phyloP scores from a whole-genome alignment of 2,797 vertebrate species.

The Peromyscus eremicus region DNA sequence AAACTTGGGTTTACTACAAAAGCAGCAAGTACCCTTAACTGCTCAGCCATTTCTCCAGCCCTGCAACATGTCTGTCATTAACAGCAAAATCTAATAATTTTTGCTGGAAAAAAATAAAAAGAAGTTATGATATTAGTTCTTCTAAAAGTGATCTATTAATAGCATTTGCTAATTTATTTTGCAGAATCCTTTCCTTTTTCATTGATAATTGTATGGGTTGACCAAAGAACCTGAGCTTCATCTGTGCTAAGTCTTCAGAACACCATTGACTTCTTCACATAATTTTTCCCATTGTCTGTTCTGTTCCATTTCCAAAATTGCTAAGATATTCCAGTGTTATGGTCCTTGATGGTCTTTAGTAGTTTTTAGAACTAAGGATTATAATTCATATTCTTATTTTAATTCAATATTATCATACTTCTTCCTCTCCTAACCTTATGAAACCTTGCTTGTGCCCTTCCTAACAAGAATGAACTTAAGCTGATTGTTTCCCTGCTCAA shows the following conservation, averaged over 20 bases:
- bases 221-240: not conserved
- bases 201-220: not conserved
- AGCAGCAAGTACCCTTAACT: not conserved
- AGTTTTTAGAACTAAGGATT: not conserved
- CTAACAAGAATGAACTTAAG: not conserved
- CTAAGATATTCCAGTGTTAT: not conserved
- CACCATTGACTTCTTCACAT: too few relatives aligned
- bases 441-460: not conserved
- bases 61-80: not conserved
- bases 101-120: not conserved
- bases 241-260: not conserved
- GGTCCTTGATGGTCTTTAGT: not conserved
- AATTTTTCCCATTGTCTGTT: not conserved
- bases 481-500: not conserved
- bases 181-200: not conserved
- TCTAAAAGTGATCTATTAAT: not conserved
- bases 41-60: not conserved
- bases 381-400: not conserved
- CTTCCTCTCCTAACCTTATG: not conserved
- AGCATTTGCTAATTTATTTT: not conserved
- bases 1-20: not conserved
- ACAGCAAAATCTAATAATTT: not conserved
- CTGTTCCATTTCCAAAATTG: not conserved
- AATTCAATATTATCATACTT: not conserved
- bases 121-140: too few relatives aligned